A percentile compares a stretch with the other conserved stretches of the same genome.
Evolutionary conservation across 2,113 vertebrate genomes (phyloP).

Genomic region (Cathartes aura): DNA sequence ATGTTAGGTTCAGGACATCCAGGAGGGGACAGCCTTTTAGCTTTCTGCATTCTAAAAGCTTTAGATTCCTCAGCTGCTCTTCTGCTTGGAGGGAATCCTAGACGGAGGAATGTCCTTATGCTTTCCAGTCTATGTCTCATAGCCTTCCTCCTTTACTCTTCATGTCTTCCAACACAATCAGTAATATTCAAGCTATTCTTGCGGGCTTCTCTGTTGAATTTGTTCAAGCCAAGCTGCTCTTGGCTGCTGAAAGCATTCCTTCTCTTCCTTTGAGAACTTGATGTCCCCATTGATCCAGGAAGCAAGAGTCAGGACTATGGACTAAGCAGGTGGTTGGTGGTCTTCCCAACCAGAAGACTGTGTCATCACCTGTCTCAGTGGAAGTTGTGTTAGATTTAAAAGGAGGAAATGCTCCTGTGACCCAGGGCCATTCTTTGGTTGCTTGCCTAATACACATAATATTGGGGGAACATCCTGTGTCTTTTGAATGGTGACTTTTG

Average conservation of each 20-base stretch:
- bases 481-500: constrained; percentile 7
- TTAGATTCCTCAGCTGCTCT: constrained; percentile 1
- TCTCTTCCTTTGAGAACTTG: background rate
- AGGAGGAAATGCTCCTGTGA: background rate
- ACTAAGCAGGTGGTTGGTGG: background rate
- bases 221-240: background rate
- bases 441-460: background rate
- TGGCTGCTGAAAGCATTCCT: background rate
- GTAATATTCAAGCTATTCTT: background rate
- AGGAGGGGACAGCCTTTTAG: background rate
- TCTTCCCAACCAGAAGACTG: background rate
- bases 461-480: background rate
- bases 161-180: background rate
- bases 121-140: background rate
- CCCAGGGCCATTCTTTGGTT: background rate
- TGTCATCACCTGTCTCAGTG: background rate
- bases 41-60: background rate
- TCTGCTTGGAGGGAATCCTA: background rate
- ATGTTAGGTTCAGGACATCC: background rate
- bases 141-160: background rate
- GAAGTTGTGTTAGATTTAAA: background rate
- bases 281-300: background rate
- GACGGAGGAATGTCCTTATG: background rate
- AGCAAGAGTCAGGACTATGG: background rate
- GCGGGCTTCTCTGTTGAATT: background rate